phyloP scores from a whole-genome alignment of 37 sponge, comb jelly and placozoan genomes.

The Petrosia ficiformis region DNA sequence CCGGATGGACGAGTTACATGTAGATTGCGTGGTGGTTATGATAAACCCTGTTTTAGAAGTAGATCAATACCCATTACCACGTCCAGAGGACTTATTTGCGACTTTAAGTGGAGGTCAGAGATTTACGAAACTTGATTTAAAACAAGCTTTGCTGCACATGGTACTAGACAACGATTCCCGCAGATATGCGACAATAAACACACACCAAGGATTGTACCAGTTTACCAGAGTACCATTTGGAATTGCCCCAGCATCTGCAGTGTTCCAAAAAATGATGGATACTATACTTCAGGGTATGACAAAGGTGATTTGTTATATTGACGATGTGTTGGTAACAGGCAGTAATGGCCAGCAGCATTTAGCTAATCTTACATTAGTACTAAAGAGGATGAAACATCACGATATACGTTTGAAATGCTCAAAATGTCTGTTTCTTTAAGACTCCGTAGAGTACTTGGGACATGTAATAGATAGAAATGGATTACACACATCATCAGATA shows the following conservation, averaged over 20 bases:
- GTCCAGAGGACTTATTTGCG: not conserved
- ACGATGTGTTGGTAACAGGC: constrained; percentile 1
- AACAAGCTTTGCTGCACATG: not conserved
- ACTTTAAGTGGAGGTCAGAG: not conserved
- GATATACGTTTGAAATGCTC: not conserved
- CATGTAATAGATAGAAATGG: constrained; percentile 4
- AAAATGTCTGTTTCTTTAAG: constrained; percentile 5
- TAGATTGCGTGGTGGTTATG: too few relatives aligned
- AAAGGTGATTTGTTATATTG: not conserved
- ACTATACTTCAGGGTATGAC: not conserved
- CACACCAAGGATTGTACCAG: not conserved
- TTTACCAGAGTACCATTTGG: constrained; percentile 6
- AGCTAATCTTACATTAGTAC: not conserved
- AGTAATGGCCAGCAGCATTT: not conserved
- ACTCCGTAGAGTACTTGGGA: constrained; percentile 14
- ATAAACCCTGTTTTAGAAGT: not conserved
- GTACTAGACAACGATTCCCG: not conserved
- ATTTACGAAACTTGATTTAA: not conserved
- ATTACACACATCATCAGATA: not conserved
- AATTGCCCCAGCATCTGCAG: not conserved
- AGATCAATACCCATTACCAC: not conserved
- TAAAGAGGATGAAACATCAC: not conserved
- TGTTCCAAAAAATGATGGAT: constrained; percentile 6
- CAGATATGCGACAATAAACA: not conserved
- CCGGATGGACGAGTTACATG: too few relatives aligned